These are phyloP conservation scores for Planococcus citri DNA, from an alignment of 1,140 invertebrate species.

Conservation along the genomic window DNA sequence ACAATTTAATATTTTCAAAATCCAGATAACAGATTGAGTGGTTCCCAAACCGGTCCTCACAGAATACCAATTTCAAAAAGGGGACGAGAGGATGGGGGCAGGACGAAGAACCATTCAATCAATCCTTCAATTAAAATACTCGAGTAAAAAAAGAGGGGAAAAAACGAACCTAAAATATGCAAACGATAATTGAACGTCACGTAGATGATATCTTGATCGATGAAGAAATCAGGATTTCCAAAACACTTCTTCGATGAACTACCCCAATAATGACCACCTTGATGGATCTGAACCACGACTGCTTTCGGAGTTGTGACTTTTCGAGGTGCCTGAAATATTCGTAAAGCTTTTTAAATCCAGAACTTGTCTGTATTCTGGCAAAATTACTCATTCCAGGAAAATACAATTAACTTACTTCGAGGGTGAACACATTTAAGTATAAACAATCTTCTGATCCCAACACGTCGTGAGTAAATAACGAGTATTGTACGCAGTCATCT, in stretches of 20 bases:
- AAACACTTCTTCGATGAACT: constrained; percentile 39
- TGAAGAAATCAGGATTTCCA: constrained; percentile 51
- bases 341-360: no score
- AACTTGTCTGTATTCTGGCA: no score
- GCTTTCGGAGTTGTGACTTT: constrained; percentile 30
- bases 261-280: constrained; percentile 41
- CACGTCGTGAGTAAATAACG: background rate
- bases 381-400: no score
- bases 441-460: constrained; percentile 26
- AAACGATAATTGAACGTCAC: constrained; percentile 70
- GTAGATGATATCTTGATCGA: constrained; percentile 59
- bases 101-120: no score
- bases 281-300: constrained; percentile 52
- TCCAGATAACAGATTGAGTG: no score
- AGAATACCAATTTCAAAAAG: no score
- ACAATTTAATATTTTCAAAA: no score
- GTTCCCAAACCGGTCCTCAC: no score
- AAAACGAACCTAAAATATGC: constrained; percentile 39
- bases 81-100: no score
- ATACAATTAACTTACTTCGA: constrained; percentile 22
- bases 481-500: constrained; percentile 22
- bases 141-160: no score
- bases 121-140: no score
- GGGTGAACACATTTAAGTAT: constrained; percentile 25
- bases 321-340: background rate